These are phyloP conservation scores for Ictalurus punctatus DNA, from an alignment of 2,113 vertebrate genomes.

Conservation along the genomic window DNA sequence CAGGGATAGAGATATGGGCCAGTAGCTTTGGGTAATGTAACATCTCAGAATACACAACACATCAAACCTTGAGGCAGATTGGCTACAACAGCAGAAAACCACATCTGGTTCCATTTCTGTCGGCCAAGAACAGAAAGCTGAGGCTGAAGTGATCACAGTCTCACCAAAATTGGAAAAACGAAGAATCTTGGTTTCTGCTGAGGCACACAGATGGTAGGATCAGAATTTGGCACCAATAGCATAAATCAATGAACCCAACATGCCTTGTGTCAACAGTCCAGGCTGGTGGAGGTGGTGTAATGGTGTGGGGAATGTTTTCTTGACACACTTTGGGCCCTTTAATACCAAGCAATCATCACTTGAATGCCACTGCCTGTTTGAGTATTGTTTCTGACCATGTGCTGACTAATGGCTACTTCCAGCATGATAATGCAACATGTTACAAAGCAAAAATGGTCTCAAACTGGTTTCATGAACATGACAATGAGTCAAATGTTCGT, in stretches of 20 bases:
- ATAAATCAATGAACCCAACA: not conserved
- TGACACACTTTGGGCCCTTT: not conserved
- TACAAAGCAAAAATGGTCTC: not conserved
- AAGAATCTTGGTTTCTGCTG: not conserved
- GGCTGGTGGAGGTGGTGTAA: not conserved
- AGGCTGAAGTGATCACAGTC: not conserved
- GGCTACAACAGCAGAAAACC: not conserved
- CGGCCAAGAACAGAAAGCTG: not conserved
- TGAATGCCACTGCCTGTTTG: not conserved
- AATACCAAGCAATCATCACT: not conserved
- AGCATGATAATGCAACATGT: not conserved
- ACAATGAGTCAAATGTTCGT: not conserved
- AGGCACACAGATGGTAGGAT: not conserved
- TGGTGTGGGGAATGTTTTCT: not conserved
- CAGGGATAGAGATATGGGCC: not conserved
- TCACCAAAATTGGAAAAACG: not conserved
- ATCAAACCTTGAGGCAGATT: not conserved
- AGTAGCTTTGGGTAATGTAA: not conserved
- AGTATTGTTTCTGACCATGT: no score
- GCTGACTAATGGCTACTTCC: not conserved
- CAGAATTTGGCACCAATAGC: not conserved
- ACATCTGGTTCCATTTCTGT: not conserved
- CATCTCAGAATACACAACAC: not conserved
- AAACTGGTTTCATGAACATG: not conserved
- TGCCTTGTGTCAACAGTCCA: not conserved